These are phyloP conservation scores for Mesorhabditis spiculigera DNA, from an alignment of 2,888 invertebrate species.

Conservation along the genomic window DNA sequence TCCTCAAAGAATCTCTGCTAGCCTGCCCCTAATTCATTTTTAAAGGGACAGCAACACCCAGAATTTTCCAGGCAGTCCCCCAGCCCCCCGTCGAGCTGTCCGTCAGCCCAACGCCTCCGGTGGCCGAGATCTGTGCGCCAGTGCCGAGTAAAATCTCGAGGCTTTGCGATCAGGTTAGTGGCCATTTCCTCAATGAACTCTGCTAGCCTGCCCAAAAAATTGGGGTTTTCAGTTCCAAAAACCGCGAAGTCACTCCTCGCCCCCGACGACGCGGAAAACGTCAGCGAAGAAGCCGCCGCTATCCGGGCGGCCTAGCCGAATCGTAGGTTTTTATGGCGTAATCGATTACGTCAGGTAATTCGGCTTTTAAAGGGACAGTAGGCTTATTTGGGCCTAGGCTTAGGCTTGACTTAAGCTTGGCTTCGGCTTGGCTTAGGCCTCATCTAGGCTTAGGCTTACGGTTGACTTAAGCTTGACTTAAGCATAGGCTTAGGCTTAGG, in stretches of 20 bases:
- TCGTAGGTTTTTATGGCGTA: neutral
- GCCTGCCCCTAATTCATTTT: neutral
- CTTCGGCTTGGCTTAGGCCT: no score
- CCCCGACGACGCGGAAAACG: neutral
- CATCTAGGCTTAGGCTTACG: no score
- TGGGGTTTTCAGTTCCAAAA: no score
- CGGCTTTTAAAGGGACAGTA: neutral
- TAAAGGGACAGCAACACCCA: neutral
- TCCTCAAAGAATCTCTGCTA: neutral
- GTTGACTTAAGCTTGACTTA: neutral
- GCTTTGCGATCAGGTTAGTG: conserved; percentile 2
- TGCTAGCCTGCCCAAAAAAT: neutral
- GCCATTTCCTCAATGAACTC: neutral
- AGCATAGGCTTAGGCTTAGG: no score
- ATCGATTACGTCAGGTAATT: neutral
- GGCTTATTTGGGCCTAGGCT: neutral
- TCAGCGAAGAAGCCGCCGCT: neutral
- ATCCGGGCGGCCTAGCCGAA: neutral
- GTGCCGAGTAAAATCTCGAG: neutral
- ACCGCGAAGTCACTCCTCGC: neutral
- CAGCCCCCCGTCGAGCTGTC: neutral
- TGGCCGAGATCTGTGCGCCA: neutral
- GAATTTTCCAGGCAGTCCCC: neutral
- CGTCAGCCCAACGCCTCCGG: neutral
- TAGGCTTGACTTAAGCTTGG: no score